Evolutionary conservation across 2,797 vertebrate genomes (phyloP), one percentile per base, ranked within the genome.

Genomic region (Tiaroga cobitis): DNA sequence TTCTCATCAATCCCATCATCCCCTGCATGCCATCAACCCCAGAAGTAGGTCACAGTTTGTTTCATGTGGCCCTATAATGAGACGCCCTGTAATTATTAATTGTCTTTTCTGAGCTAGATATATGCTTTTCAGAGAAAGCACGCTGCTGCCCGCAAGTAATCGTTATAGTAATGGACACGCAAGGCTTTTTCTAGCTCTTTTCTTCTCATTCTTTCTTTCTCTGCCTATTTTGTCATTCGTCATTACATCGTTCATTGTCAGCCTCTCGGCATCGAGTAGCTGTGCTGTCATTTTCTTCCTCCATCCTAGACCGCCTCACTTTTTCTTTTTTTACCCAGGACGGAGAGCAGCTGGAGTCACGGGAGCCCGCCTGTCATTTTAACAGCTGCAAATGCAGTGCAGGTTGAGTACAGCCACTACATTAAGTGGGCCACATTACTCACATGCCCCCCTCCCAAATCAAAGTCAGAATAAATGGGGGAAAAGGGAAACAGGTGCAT

Each of bases 31-130:
- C 80, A 75, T 67, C 51, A 73, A 26, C 16, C 46, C 82, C 51
- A 86, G 49, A 90, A 91, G 69, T 86, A 84, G 88, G 88, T 85
- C 90, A 89, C 54, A 74, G 87, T 51, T 78, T 80, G 77, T 83
- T 87, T 69, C 67, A 70, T 79, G 65, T 78, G 77, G 69, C 69
- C 81, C 59, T 49, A 80, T 86, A 90, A 91, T 88, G 85, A 89
- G 85, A 84, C 9, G 65, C 61, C 81, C 75, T 82, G 81, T 85
- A 87, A 88, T 89, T 87, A 88, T 88, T 85, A 87, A 86, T 86
- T 85, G 81, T 79, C 84, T 85, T 87, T 87, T 89, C 79, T 39
- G 65, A 81, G 67, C 84, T 79, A 83, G 74, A 75, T 65, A 43
- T 79, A 84, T 79, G 78, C 26, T 43, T 85, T 82, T 73, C 73